Conservation (phyloP, 1,140 invertebrate genomes). For the Dysdera silvatica region DNA sequence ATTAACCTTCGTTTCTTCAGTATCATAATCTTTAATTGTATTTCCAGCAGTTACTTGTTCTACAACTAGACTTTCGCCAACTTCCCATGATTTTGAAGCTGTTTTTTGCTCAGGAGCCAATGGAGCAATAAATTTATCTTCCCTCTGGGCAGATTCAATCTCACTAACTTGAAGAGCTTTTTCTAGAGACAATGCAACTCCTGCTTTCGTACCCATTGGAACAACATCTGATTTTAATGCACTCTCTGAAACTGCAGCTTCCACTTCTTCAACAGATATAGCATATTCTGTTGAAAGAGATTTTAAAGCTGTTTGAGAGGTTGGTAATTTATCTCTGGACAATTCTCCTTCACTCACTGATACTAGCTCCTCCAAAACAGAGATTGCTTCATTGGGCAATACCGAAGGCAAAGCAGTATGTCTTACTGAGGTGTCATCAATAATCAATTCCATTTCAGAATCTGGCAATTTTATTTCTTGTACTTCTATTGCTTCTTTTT, state of each 20-base stretch:
- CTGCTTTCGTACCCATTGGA: conserved; percentile 4
- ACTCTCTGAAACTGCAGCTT: conserved; percentile 27
- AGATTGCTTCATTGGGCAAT: conserved; percentile 5
- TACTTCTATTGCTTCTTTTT: conserved; percentile 17
- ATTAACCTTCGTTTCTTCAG: not conserved
- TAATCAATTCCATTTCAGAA: conserved; percentile 6
- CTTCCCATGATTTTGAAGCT: conserved; percentile 1
- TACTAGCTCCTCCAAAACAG: conserved; percentile 11
- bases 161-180: conserved; percentile 30
- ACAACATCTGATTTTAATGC: conserved; percentile 25
- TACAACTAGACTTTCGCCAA: conserved; percentile 8
- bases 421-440: not conserved
- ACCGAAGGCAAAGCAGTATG: not conserved
- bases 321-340: conserved; percentile 2
- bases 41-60: conserved; percentile 3
- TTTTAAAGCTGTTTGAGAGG: conserved; percentile 22
- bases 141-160: conserved; percentile 28
- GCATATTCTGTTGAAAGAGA: conserved; percentile 23
- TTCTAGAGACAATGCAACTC: conserved; percentile 5
- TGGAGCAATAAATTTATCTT: not conserved
- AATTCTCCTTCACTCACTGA: conserved; percentile 22
- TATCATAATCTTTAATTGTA: not conserved
- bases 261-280: conserved; percentile 31
- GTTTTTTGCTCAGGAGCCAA: not conserved
- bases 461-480: conserved; percentile 3